Evolutionary conservation across 2,888 invertebrate species (phyloP).

Genomic region (Drosophila hawaiiensis): DNA sequence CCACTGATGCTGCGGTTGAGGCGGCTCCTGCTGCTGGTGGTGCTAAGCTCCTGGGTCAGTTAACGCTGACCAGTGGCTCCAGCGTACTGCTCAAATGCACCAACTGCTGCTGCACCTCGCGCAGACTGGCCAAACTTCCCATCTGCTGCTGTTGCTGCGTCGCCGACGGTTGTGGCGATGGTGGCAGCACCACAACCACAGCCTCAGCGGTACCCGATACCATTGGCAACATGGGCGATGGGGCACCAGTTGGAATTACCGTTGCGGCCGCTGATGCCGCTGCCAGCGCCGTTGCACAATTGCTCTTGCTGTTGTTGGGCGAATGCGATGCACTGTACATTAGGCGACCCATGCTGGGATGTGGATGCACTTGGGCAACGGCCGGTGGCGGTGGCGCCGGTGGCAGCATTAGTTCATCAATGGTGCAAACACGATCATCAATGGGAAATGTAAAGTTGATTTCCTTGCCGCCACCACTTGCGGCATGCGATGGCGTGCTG

Average conservation of each 20-base stretch:
- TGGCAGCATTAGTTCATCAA: conserved; percentile 84
- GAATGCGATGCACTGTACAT: conserved; percentile 67
- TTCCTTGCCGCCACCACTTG: conserved; percentile 82
- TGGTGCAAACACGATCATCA: conserved; percentile 85
- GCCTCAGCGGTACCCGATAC: conserved; percentile 68
- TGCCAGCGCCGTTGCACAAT: conserved; percentile 59
- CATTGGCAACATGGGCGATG: conserved; percentile 60
- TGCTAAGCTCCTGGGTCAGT: conserved; percentile 78
- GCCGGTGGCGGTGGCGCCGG: conserved; percentile 81
- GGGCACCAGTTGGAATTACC: conserved; percentile 81
- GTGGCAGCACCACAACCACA: conserved; percentile 79
- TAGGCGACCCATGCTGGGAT: conserved; percentile 64
- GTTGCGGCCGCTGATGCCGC: conserved; percentile 61
- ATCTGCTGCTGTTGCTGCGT: conserved; percentile 47
- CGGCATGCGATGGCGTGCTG: conserved; percentile 39
- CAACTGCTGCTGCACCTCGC: conserved; percentile 74
- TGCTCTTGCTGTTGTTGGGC: conserved; percentile 36
- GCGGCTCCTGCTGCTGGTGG: conserved; percentile 22
- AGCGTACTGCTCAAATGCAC: conserved; percentile 73
- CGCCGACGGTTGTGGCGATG: conserved; percentile 55
- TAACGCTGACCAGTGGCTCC: conserved; percentile 83
- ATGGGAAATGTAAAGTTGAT: conserved; percentile 88
- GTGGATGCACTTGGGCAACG: conserved; percentile 56
- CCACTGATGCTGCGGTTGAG: conserved; percentile 47
- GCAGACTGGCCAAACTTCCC: conserved; percentile 70